Conservation (phyloP, 2,888 invertebrate genomes). For the Bursaphelenchus okinawaensis region DNA sequence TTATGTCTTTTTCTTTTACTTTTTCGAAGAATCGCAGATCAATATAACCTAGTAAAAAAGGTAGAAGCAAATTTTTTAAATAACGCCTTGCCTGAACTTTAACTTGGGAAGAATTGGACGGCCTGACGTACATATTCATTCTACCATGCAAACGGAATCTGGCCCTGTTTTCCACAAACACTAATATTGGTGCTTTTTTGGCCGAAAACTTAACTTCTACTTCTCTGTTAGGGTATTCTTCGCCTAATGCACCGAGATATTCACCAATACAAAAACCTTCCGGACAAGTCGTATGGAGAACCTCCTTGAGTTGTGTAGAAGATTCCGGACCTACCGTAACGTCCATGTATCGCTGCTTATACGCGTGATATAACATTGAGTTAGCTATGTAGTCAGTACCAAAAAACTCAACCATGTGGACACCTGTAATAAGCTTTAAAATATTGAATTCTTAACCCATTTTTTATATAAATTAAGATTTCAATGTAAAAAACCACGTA, state of each 20-base stretch:
- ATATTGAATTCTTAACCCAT: too few relatives aligned
- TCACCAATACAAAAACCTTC: conserved; percentile 55
- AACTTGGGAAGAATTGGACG: conserved; percentile 35
- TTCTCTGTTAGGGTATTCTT: conserved; percentile 50
- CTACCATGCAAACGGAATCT: conserved; percentile 53
- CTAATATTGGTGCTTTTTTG: conserved; percentile 49
- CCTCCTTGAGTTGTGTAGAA: conserved; percentile 36
- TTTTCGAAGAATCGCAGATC: neutral
- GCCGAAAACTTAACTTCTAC: conserved; percentile 38
- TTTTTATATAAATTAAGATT: too few relatives aligned
- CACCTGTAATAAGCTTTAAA: conserved; percentile 30
- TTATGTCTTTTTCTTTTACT: too few relatives aligned
- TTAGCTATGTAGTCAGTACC: conserved; percentile 55
- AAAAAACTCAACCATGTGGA: conserved; percentile 56
- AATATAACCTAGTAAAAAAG: neutral
- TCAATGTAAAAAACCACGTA: too few relatives aligned
- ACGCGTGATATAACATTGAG: conserved; percentile 56
- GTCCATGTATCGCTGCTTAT: conserved; percentile 49
- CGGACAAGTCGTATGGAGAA: conserved; percentile 51
- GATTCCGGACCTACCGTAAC: conserved; percentile 42
- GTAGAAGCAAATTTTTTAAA: neutral
- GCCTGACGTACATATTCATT: conserved; percentile 52
- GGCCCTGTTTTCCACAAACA: conserved; percentile 52
- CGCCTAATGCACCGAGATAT: conserved; percentile 50
- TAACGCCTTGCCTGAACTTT: conserved; percentile 32